Conservation (phyloP, 2,797 vertebrate species). For the Malurus splendens region DNA sequence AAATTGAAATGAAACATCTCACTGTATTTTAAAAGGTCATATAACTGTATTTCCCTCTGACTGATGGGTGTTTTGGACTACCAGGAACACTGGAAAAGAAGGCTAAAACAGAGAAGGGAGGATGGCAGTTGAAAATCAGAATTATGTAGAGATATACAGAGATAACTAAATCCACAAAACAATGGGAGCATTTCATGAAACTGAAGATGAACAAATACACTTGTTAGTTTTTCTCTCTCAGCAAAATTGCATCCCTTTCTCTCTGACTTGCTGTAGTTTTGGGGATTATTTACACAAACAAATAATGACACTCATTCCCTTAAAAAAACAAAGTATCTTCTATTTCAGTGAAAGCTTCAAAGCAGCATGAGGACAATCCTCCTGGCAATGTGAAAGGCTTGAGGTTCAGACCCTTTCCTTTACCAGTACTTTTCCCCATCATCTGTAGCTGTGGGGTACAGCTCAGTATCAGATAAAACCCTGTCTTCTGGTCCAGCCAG, state of each 20-base stretch:
- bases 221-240: fast-evolving
- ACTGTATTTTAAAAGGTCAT: neutral
- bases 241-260: neutral
- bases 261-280: neutral
- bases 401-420: neutral
- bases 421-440: neutral
- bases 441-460: neutral
- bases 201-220: neutral
- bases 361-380: neutral
- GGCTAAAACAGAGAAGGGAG: neutral
- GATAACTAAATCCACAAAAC: neutral
- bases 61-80: neutral
- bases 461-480: neutral
- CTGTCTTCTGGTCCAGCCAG: neutral
- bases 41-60: neutral
- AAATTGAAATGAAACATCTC: neutral
- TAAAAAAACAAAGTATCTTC: neutral
- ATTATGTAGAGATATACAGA: neutral
- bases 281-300: neutral
- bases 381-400: neutral
- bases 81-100: neutral
- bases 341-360: neutral
- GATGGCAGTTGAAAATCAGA: neutral
- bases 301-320: neutral
- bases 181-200: neutral